Evolutionary conservation across 2,113 vertebrate genomes (phyloP), one percentile per base, ranked within the genome.

Genomic region (Poeciliopsis retropinna): DNA sequence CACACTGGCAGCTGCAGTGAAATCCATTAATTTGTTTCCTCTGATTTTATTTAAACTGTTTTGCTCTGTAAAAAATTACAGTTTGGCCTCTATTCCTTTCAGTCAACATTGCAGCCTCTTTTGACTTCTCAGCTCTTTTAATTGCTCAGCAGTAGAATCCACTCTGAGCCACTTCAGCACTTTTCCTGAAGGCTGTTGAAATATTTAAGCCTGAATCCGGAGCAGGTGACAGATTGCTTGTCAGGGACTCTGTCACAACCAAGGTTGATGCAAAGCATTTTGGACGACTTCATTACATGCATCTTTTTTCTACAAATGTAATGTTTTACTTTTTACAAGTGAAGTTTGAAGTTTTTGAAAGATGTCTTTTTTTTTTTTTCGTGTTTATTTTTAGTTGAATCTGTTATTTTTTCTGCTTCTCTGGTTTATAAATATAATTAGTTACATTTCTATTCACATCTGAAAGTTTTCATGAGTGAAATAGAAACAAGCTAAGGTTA

Each of bases 121-220:
- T 62, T 67, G 85, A 81, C 81, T 87, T 76, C 70, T 9, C 17
- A 71, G 31, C 78, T n/a, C 6, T 73, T 89, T 89, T 93, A 92
- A 94, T 94, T 91, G 89, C 91, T 86, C 80, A 89, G 90, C 79
- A 67, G 80, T 69, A 67, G 82, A 91, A 91, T 88, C 90, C 81
- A 68, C 88, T 60, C 70, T 8, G 62, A 82, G 82, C 89, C 68
- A 65, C 79, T 82, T 93, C 92, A 92, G 92, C 92, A 91, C 80
- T 91, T 92, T 89, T 88, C 79, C 85, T 84, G 70, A 77, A 79
- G 79, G 81, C 84, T 86, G 79, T 60, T 89, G 79, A 92, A 93
- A 91, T 90, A 92, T 92, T 93, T 87, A 93, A 89, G 83, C 67
- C 77, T 74, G 34, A 84, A 83, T 78, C 75, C 76, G 78, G 89